These are phyloP conservation scores for Diogma glabrata DNA, from an alignment of 2,888 invertebrate genomes.

Conservation along the genomic window DNA sequence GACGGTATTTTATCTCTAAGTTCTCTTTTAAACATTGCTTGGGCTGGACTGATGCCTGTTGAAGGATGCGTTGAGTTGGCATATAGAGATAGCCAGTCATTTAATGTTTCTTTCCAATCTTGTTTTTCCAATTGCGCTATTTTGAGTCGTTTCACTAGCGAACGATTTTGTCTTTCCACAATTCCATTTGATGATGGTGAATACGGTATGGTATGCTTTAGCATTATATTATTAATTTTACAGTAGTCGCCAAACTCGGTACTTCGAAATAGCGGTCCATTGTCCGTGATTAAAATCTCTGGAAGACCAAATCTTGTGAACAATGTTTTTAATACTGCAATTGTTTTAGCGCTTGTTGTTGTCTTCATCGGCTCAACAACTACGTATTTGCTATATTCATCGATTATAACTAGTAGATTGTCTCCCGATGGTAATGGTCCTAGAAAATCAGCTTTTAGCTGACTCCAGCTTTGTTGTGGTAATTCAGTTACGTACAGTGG, in stretches of 20 bases:
- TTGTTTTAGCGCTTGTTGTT: conserved; percentile 17
- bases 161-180: conserved; percentile 12
- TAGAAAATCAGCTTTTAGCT: conserved; percentile 22
- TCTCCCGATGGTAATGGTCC: conserved; percentile 21
- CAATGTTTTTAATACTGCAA: conserved; percentile 17
- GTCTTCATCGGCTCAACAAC: conserved; percentile 14
- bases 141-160: conserved; percentile 7
- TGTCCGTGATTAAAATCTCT: conserved; percentile 18
- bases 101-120: neutral
- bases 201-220: conserved; percentile 16
- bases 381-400: conserved; percentile 23
- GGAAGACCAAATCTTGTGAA: conserved; percentile 22
- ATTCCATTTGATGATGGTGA: conserved; percentile 16
- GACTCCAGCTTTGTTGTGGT: conserved; percentile 9
- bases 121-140: neutral
- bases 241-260: conserved; percentile 16
- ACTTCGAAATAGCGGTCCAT: conserved; percentile 16
- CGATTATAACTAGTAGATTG: conserved; percentile 22
- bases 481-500: conserved; percentile 3
- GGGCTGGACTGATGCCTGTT: neutral
- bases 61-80: neutral
- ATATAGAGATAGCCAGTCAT: neutral
- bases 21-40: neutral
- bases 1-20: neutral
- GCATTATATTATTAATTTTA: conserved; percentile 13